Evolutionary conservation across 1,140 invertebrate genomes (phyloP), one percentile per base, ranked within the genome.

Genomic region (Spodoptera frugiperda): DNA sequence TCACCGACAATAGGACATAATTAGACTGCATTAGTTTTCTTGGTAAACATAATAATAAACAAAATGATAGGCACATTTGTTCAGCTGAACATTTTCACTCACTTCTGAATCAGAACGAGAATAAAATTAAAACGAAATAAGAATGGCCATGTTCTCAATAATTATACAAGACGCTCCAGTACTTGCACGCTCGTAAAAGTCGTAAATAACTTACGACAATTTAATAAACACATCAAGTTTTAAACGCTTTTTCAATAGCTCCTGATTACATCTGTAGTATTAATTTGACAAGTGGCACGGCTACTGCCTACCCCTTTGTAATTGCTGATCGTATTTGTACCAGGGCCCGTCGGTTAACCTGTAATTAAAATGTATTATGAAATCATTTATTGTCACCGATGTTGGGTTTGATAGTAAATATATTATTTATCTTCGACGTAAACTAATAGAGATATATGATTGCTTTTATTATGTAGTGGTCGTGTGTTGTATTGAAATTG

Each of bases 201-300:
- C 79, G 81, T 85, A 87, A 89, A 88, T 88, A 83, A 85, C 76
- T 79, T 79, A 83, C 77, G 84, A 88, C 83, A 89, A 86, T 89
- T 90, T 90, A 90, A 89, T 89, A 89, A 87, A 90, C 84, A 90
- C 86, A 88, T 88, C 86, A 89, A 78, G 79, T 76, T 78, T 78
- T 87, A 87, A 90, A 87, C 76, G 81, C 82, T 84, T 85, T 83
- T 88, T 86, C 86, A 88, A 89, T 87, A 84, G 84, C 81, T 84
- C 67, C 78, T 80, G 82, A 84, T 85, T 80, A 78, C 75, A 84
- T 87, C 84, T 73, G 63, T 49, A 67, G 82, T 84, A 87, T 87
- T 87, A 89, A 85, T 87, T 87, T 86, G 82, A 82, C 76, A 61
- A 70, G 67, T 82, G 71, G 53, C 67, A 53, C 53, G 51, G 82